A percentile compares a stretch with the other conserved stretches of the same genome.
These are phyloP conservation scores for Temnothorax nylanderi DNA, from an alignment of 1,140 invertebrate genomes.

Conservation along the genomic window DNA sequence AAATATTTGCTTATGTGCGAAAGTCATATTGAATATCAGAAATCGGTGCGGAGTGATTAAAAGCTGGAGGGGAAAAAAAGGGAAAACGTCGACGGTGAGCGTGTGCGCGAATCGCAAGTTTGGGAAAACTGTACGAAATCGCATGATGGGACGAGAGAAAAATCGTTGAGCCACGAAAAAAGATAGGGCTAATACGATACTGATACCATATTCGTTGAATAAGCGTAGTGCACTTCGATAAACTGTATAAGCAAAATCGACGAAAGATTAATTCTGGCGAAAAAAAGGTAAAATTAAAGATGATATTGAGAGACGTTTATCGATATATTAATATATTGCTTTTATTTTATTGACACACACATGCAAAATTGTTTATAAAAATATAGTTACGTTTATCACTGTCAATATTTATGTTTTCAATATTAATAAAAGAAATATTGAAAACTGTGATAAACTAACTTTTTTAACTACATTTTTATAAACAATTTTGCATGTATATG, in stretches of 20 bases:
- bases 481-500: neutral
- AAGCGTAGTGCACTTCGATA: neutral
- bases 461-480: neutral
- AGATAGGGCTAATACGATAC: slow-evolving; percentile 17
- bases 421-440: neutral
- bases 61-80: neutral
- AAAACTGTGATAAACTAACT: neutral
- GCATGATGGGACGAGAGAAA: slow-evolving; percentile 29
- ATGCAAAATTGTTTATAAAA: no score
- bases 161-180: slow-evolving; percentile 9
- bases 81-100: neutral
- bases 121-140: neutral
- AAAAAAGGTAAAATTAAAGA: neutral
- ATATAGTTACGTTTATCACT: no score
- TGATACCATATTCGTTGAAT: slow-evolving; percentile 9
- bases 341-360: no score
- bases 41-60: slow-evolving; percentile 37
- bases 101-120: neutral
- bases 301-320: neutral
- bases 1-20: slow-evolving; percentile 56
- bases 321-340: neutral
- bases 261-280: neutral
- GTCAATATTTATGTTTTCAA: no score
- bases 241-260: slow-evolving; percentile 2
- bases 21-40: slow-evolving; percentile 57